Base-by-base conservation (phyloP, 2,113 vertebrate genomes). In the Mionectes macconnelli region DNA sequence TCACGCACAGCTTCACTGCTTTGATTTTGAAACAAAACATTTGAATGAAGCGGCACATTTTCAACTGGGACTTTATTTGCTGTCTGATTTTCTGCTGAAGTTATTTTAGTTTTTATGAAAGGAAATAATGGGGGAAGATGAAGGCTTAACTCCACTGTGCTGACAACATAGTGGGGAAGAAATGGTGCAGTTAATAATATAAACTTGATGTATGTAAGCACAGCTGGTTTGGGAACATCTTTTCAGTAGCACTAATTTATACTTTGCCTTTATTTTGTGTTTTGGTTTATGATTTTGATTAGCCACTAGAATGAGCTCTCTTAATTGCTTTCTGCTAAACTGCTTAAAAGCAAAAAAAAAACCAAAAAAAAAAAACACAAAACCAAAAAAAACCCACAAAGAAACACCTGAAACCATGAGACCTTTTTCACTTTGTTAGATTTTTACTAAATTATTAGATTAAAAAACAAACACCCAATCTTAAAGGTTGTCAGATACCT, bases 211-310 rank as follows among this genome's bases (percentile, higher is more conserved):
- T 88, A 86, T 91, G 57, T 69, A 95, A 94, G 77, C 50, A 93
- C 87, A 80, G 79, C 93, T 96, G 91, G 57, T 86, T 90, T 89
- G 87, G 84, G 84, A 97, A 57, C 52, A 72, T 94, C 82, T 85
- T 95, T 96, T 87, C 90, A 89, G 95, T 19, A 89, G 60, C 35
- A 85, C 53, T 96, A 96, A 96, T 96, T 96, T 93, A 93, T 92
- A 95, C 77, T 95, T 90, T 72, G 72, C 60, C 84, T 81, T 94
- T 87, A 95, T 89, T 96, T 95, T 94, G 79, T 33, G 92, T 62
- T 95, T 97, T 96, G 78, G 73, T 86, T 90, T 55, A 95, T 68
- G 62, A 95, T 95, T 72, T 95, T 97, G 90, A 95, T 95, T 96
- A 96, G 82, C 89, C 94, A 95, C 53, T 91, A 85, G 82, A 95